Base-by-base conservation (phyloP, 2,888 invertebrate species). In the Acleris holmiana region DNA sequence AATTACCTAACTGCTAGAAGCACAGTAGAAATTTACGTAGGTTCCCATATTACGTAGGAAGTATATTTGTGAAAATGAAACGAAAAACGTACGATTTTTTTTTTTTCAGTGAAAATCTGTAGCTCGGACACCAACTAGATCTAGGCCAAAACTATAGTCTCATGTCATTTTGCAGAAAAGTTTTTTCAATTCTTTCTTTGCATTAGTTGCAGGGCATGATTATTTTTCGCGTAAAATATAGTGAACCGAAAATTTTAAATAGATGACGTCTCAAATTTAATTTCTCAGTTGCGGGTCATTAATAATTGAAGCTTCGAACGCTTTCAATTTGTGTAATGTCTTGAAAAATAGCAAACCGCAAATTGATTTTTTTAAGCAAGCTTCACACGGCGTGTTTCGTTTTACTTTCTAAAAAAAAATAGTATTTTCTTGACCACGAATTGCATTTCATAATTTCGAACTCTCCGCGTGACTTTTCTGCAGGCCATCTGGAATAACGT, bases 111-210 rank as follows among this genome's bases (percentile, higher is more conserved):
- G 63, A 66, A 62, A 65, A 61, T 60, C 61, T 68, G 63, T 61
- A 29, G 59, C 18, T 58, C 59, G 73, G 80, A 69, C 68, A 84
- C 86, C 86, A 83, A 76, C 86, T 86, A 86, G 86, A 86, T 85
- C 56, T 50, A 41, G 48, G 35, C 48, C 47, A 59, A 54, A 65
- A 65, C 65, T 48, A 35, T 35, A 51, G 10, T 64, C 48, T 59
- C 54, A 64, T 41, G 64, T 64, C 63, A 63, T 18, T n/a, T 47
- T 15, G n/a, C 19, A 40, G 19, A 4, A 53, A 54, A 17, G 15
- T 15, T 23, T 46, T 29, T 21, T 19, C n/a, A 48, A 48, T 18
- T 6, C 47, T 0, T 35, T 49, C 21, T 58, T 6, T 10, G 35
- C 44, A 13, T 57, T 1, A 23, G 21, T 23, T 13, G 55, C n/a